These are phyloP conservation scores for Sceloporus undulatus DNA, from an alignment of 2,113 vertebrate species.

Conservation along the genomic window DNA sequence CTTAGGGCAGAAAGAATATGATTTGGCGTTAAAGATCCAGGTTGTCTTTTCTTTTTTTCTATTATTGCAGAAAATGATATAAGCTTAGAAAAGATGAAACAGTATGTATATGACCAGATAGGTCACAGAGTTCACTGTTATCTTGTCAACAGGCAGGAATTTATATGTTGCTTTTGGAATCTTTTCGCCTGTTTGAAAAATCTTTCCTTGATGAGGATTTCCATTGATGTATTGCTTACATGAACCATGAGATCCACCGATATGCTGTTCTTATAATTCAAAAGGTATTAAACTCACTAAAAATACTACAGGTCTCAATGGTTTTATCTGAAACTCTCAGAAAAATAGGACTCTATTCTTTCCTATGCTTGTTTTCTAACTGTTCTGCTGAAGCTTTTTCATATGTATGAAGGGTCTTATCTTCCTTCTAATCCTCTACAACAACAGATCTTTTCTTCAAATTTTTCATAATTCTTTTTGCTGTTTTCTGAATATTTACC, in stretches of 20 bases:
- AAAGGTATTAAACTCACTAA: neutral
- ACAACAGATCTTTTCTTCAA: neutral
- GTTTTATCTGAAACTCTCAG: neutral
- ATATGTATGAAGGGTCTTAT: neutral
- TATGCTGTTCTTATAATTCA: neutral
- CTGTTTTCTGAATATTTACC: constrained; percentile 14
- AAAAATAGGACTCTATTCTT: neutral
- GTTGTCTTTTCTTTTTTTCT: accelerated
- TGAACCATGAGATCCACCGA: neutral
- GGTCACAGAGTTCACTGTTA: neutral
- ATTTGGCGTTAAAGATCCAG: accelerated
- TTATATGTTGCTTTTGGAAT: neutral
- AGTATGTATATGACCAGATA: neutral
- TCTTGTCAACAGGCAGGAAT: neutral
- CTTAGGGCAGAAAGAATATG: accelerated
- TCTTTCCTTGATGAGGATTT: neutral
- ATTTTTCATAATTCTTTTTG: neutral
- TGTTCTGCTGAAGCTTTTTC: neutral
- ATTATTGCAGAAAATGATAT: neutral
- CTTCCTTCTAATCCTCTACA: neutral
- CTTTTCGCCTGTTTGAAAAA: neutral
- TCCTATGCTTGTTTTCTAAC: neutral
- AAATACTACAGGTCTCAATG: neutral
- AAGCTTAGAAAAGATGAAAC: neutral
- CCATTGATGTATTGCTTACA: neutral